Evolutionary conservation across 2,888 invertebrate genomes (phyloP), one percentile per base, ranked within the genome.

Genomic region (Cantharis nigra): DNA sequence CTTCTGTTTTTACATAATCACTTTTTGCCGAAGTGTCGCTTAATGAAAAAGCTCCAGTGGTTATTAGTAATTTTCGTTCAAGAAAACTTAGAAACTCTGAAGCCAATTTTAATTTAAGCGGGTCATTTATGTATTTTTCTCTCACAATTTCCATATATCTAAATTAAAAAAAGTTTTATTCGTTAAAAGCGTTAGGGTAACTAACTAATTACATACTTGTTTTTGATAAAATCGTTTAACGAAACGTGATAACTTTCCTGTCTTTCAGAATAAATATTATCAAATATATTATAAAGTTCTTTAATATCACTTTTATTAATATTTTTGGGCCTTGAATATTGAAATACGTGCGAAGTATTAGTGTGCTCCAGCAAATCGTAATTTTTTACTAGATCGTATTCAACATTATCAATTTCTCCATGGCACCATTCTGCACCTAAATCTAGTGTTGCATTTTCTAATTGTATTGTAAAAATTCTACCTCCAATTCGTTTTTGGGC

Each of bases 1-100:
- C 96, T 9, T 93, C 92, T 84, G 94, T 94, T 0, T 89, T 88
- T 91, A 92, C 90, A 84, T 92, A 93, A 79, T 93, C 92, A 0
- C 93, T 93, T 78, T 89, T 89, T 0, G 93, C 90, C 0, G 95
- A 95, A 70, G 94, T 91, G 63, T 93, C 90, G 88, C 91, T 89
- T 92, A 95, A 89, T 86, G 91, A 86, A 89, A 91, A 90, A 81
- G 93, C 89, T 73, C 93, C 91, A 87, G 94, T 90, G 9, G 13
- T 30, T 49, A 16, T 28, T 26, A n/a, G 9, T 18, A 70, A 16
- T 26, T 33, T 62, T 14, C 18, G 16, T 28, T 72, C 14, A 11
- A 69, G 82, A 72, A 62, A 11, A 63, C 67, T 49, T n/a, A 77
- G 9, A 33, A 26, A 30, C 3, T 77, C 69, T n/a, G 49, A 2